These are phyloP conservation scores for Engystomops pustulosus DNA, from an alignment of 2,113 vertebrate species.

Conservation along the genomic window DNA sequence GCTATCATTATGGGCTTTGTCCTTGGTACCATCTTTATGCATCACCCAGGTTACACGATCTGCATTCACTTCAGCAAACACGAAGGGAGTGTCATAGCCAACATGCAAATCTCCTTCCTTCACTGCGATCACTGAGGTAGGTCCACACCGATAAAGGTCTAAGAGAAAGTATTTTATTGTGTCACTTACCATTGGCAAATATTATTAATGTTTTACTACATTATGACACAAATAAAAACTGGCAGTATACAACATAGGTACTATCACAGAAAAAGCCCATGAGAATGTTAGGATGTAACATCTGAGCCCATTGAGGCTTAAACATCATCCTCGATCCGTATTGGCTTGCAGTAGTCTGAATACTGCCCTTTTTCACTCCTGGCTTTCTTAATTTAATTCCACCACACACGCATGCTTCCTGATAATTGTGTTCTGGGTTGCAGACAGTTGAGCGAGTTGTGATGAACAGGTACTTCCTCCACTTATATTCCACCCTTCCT, in stretches of 20 bases:
- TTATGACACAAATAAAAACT: neutral
- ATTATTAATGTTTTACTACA: neutral
- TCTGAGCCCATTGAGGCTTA: too few species aligned
- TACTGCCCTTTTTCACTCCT: too few species aligned
- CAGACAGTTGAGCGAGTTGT: too few species aligned
- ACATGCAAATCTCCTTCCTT: constrained; percentile 76
- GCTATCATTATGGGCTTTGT: constrained; percentile 69
- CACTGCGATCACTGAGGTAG: constrained; percentile 79
- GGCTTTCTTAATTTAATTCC: too few species aligned
- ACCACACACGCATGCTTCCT: too few species aligned
- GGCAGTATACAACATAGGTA: neutral
- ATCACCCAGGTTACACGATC: constrained; percentile 80
- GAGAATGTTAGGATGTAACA: too few species aligned
- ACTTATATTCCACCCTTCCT: too few species aligned
- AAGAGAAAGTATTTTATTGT: constrained; percentile 25
- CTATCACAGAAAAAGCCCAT: neutral
- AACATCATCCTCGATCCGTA: too few species aligned
- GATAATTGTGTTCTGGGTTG: too few species aligned
- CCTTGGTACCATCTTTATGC: constrained; percentile 66
- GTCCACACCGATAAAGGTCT: constrained; percentile 81
- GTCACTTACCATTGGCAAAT: neutral
- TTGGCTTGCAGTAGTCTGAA: too few species aligned
- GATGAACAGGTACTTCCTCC: too few species aligned
- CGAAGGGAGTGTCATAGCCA: constrained; percentile 80
- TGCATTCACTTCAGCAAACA: constrained; percentile 85